Base-by-base conservation (phyloP, 1,140 invertebrate genomes). In the Heliothis subflexa region DNA sequence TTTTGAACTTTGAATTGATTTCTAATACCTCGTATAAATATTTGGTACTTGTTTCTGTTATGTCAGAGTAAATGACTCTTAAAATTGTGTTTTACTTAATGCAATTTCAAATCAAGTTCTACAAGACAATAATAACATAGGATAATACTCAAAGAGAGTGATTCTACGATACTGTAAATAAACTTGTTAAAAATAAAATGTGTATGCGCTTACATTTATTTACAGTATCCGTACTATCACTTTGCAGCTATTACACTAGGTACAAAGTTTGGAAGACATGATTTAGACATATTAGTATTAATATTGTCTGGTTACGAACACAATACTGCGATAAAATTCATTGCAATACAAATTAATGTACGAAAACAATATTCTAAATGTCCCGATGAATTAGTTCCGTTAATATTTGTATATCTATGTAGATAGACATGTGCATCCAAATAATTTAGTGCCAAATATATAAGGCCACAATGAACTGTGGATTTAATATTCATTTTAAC, bases 391-490 rank as follows among this genome's bases (percentile, higher is more conserved):
- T 82, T 83, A 80, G 72, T 83, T 84, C 84, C 79, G 84, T 83
- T 84, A 86, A 87, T 80, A 84, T 81, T 85, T 86, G 84, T 88
- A 87, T 86, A 89, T 87, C 80, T 88, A 84, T 73, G 84, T 91
- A 91, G 89, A 91, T 89, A 91, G 85, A 88, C 83, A 84, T 88
- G 86, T 89, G 89, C 88, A 88, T 92, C 91, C 91, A 94, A 93
- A 93, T 93, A 88, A 88, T 88, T 85, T 90, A 91, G 93, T 94
- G 92, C 92, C 92, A 94, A 94, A 94, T 91, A 92, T 79, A 84
- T 80, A 81, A 81, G 84, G 83, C 84, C 85, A 85, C 87, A 66
- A 81, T 70, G 61, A 78, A 78, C 81, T 78, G 86, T 87, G 86
- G 86, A 80, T 80, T 85, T 75, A 83, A 85, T 87, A 83, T 80